Evolutionary conservation across 2,888 invertebrate genomes (phyloP).

Genomic region (Lampropteryx suffumata): DNA sequence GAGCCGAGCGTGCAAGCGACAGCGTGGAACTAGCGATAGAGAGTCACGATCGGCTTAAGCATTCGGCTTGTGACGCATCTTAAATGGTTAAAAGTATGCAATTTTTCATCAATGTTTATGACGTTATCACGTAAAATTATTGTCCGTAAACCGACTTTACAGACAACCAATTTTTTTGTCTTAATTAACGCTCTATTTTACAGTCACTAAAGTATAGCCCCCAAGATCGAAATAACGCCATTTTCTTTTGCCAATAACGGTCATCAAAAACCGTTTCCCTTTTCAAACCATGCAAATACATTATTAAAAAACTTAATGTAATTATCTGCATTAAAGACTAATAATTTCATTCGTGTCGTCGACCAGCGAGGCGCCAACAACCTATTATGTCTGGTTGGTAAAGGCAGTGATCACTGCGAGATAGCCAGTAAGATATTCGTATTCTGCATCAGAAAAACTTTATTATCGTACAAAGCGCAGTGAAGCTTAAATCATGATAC

Average conservation of each 20-base stretch:
- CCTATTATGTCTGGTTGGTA: constrained; percentile 30
- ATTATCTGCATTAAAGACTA: constrained; percentile 21
- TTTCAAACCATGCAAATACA: constrained; percentile 5
- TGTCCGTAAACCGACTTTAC: too few relatives aligned
- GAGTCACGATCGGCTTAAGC: too few relatives aligned
- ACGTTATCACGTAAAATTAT: too few relatives aligned
- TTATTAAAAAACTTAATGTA: constrained; percentile 7
- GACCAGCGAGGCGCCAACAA: constrained; percentile 32
- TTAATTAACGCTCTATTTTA: too few relatives aligned
- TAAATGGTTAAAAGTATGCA: too few relatives aligned
- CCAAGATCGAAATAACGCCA: too few relatives aligned
- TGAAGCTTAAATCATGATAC: constrained; percentile 1
- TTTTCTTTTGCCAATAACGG: not conserved
- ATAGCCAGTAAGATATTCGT: constrained; percentile 7
- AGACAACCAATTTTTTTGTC: too few relatives aligned
- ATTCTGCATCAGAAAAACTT: constrained; percentile 2
- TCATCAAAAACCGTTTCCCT: not conserved
- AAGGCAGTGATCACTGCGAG: constrained; percentile 9
- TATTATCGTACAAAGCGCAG: constrained; percentile 3
- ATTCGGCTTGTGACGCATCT: too few relatives aligned
- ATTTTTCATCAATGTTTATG: too few relatives aligned
- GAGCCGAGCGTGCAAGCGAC: too few relatives aligned
- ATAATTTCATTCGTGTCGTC: constrained; percentile 30
- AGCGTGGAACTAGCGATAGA: too few relatives aligned
- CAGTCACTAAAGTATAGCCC: too few relatives aligned